Percentiles rank a stretch among this genome's conserved stretches.
phyloP scores from a whole-genome alignment of 2,888 invertebrate genomes.

The Drosophila monieri region DNA sequence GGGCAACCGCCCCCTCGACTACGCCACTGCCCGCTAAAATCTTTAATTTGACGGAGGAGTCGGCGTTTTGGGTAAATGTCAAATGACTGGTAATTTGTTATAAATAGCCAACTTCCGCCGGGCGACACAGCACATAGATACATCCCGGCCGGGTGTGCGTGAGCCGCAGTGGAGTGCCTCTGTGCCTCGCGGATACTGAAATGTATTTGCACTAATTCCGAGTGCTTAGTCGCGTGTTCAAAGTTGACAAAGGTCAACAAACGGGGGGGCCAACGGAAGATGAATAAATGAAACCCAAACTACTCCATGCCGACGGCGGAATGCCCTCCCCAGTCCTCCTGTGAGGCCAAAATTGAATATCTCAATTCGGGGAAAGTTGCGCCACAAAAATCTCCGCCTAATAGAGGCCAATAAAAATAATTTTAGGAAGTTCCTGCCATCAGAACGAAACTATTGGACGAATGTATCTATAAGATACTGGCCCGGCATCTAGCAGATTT shows the following conservation, averaged over 20 bases:
- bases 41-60: slow-evolving; percentile 48
- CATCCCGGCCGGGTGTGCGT: slow-evolving; percentile 4
- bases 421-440: slow-evolving; percentile 31
- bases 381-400: slow-evolving; percentile 32
- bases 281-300: slow-evolving; percentile 26
- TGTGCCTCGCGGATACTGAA: slow-evolving; percentile 27
- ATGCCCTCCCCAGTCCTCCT: neutral
- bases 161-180: slow-evolving; percentile 22
- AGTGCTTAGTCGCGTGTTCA: slow-evolving; percentile 75
- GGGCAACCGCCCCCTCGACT: slow-evolving; percentile 14
- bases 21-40: slow-evolving; percentile 14
- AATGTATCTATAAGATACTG: slow-evolving; percentile 27
- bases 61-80: slow-evolving; percentile 65
- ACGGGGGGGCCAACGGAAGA: slow-evolving; percentile 42
- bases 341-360: slow-evolving; percentile 17
- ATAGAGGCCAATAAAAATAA: slow-evolving; percentile 39
- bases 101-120: slow-evolving; percentile 78
- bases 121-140: slow-evolving; percentile 41
- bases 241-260: slow-evolving; percentile 78
- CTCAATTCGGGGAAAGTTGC: slow-evolving; percentile 1
- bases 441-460: slow-evolving; percentile 21
- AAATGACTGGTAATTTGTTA: slow-evolving; percentile 77
- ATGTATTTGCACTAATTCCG: slow-evolving; percentile 71
- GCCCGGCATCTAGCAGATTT: slow-evolving; percentile 31
- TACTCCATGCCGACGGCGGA: neutral